Evolutionary conservation across 2,113 vertebrate genomes (phyloP).

Genomic region (Neogale vison): DNA sequence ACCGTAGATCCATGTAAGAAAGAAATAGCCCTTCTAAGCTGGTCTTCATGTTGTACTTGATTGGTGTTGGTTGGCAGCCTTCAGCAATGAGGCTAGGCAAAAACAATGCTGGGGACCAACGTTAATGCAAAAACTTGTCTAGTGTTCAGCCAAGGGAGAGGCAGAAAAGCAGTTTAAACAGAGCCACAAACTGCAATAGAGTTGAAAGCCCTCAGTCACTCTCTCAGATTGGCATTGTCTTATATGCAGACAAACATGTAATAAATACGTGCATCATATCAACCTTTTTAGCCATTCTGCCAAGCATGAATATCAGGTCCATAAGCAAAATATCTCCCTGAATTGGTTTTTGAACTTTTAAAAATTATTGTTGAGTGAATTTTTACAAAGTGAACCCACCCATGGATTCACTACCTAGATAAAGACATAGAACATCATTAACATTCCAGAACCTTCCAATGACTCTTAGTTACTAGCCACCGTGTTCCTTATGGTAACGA

Average conservation of each 20-base stretch:
- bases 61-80: constrained; percentile 10
- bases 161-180: neutral
- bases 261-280: neutral
- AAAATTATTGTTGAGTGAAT: neutral
- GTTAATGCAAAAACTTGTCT: neutral
- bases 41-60: neutral
- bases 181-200: neutral
- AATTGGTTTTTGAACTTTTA: constrained; percentile 15
- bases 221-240: neutral
- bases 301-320: constrained; percentile 29
- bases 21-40: neutral
- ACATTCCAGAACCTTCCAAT: neutral
- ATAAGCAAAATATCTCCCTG: neutral
- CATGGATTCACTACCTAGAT: neutral
- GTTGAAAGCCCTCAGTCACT: neutral
- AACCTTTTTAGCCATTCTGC: neutral
- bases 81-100: neutral
- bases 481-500: neutral
- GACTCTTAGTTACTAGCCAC: neutral
- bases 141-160: neutral
- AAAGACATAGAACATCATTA: neutral
- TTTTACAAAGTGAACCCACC: neutral
- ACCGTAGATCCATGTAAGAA: neutral
- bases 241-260: neutral
- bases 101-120: neutral